Percentiles rank a stretch among this genome's conserved stretches.
phyloP scores from a whole-genome alignment of 2,888 invertebrate genomes.

The Gerris lacustris region DNA sequence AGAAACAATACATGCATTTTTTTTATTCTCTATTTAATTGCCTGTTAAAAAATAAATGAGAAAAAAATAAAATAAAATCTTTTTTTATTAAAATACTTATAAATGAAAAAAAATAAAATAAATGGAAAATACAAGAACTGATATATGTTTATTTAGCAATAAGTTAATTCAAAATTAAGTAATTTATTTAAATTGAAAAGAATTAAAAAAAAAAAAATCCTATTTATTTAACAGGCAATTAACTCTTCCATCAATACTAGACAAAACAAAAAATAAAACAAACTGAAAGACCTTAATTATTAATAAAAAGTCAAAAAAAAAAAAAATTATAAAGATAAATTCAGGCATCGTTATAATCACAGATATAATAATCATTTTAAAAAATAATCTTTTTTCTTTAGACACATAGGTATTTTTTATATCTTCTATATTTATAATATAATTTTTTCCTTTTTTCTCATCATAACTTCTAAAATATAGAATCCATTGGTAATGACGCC shows the following conservation, averaged over 20 bases:
- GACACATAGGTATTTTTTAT: background rate
- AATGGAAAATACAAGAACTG: background rate
- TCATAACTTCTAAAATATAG: background rate
- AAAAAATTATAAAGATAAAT: background rate
- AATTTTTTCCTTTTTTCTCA: no score
- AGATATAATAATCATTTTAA: background rate
- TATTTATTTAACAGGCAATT: no score
- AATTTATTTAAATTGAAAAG: no score
- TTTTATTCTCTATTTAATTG: background rate
- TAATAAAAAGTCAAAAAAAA: background rate
- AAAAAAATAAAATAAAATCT: background rate
- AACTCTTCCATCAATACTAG: background rate
- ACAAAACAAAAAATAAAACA: background rate
- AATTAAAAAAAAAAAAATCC: no score
- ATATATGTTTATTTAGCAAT: background rate
- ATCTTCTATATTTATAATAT: background rate
- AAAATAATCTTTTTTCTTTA: background rate
- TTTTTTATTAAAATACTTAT: background rate
- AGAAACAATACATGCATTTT: background rate
- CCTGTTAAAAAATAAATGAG: background rate
- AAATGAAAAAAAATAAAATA: background rate
- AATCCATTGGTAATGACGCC: constrained; percentile 5
- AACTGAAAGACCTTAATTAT: background rate
- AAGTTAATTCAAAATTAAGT: background rate
- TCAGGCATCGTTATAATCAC: background rate